Percentiles rank a stretch among this genome's conserved stretches.
These are phyloP conservation scores for Condylostylus longicornis DNA, from an alignment of 1,140 invertebrate species.

Conservation along the genomic window DNA sequence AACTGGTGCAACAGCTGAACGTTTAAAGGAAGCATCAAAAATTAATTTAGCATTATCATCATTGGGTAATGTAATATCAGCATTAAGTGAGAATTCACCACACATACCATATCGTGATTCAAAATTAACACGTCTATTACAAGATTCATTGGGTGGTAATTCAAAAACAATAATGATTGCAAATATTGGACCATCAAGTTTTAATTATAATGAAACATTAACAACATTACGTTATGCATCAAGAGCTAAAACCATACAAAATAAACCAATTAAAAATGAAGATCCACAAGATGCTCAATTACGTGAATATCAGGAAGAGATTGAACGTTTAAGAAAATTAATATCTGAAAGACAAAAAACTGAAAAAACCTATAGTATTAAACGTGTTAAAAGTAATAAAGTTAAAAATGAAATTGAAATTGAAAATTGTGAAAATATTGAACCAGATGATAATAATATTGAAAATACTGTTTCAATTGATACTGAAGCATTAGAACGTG, in stretches of 20 bases:
- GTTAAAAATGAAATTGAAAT: conserved; percentile 43
- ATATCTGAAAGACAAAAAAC: conserved; percentile 26
- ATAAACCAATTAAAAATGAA: conserved; percentile 89
- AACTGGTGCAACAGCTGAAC: conserved; percentile 73
- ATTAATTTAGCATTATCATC: conserved; percentile 90
- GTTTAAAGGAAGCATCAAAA: conserved; percentile 89
- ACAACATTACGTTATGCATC: conserved; percentile 86
- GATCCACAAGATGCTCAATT: conserved; percentile 86
- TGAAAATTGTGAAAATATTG: conserved; percentile 41
- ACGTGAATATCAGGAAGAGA: conserved; percentile 76
- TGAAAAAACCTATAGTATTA: conserved; percentile 15
- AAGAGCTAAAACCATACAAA: conserved; percentile 87
- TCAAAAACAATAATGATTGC: conserved; percentile 95
- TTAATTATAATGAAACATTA: conserved; percentile 91
- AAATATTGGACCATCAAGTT: conserved; percentile 87
- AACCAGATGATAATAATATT: conserved; percentile 33
- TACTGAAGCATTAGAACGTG: conserved; percentile 31
- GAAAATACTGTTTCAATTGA: conserved; percentile 33
- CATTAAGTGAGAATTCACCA: conserved; percentile 73
- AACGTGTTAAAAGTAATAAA: conserved; percentile 9
- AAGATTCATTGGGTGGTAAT: conserved; percentile 90
- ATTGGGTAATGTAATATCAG: conserved; percentile 86
- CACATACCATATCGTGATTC: conserved; percentile 90
- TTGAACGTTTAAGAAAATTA: conserved; percentile 45
- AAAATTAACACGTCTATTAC: conserved; percentile 79